These are phyloP conservation scores for Diaphora mendica DNA, from an alignment of 2,888 invertebrate species.

Conservation along the genomic window DNA sequence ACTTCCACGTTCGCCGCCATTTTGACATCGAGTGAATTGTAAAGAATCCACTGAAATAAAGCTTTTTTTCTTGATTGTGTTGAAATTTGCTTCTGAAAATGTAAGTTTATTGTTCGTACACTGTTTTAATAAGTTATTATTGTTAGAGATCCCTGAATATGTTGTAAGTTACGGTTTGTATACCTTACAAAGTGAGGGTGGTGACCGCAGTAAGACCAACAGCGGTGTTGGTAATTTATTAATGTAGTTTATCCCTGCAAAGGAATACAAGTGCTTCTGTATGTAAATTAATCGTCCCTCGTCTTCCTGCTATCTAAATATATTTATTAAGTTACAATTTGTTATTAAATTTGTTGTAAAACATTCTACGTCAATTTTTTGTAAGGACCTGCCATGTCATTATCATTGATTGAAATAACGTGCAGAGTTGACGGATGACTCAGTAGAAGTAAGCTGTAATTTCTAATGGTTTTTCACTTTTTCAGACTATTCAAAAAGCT, in stretches of 20 bases:
- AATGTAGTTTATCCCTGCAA: slow-evolving; percentile 57
- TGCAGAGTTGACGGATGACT: slow-evolving; percentile 79
- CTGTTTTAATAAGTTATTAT: slow-evolving; percentile 28
- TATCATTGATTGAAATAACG: slow-evolving; percentile 84
- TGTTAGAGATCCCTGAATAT: slow-evolving; percentile 26
- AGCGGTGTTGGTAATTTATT: slow-evolving; percentile 85
- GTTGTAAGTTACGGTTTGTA: slow-evolving; percentile 53
- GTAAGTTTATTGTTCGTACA: slow-evolving; percentile 72
- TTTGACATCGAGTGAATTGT: slow-evolving; percentile 92
- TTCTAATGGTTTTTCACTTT: slow-evolving; percentile 65
- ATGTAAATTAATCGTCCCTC: slow-evolving; percentile 14
- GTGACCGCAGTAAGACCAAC: slow-evolving; percentile 85
- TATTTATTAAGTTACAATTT: slow-evolving; percentile 13
- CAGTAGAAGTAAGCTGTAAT: slow-evolving; percentile 67
- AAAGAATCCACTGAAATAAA: slow-evolving; percentile 90
- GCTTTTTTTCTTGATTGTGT: slow-evolving; percentile 88
- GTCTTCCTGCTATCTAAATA: slow-evolving; percentile 11
- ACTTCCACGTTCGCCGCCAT: slow-evolving; percentile 93
- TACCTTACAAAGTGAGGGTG: slow-evolving; percentile 75
- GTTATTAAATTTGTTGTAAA: slow-evolving; percentile 35
- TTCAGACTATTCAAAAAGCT: slow-evolving; percentile 85
- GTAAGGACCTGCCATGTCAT: slow-evolving; percentile 83
- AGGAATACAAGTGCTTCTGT: slow-evolving; percentile 17
- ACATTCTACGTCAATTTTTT: slow-evolving; percentile 58
- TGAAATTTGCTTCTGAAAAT: slow-evolving; percentile 84